Conservation (phyloP, 2,888 invertebrate genomes). For the Parascotia fuliginaria region DNA sequence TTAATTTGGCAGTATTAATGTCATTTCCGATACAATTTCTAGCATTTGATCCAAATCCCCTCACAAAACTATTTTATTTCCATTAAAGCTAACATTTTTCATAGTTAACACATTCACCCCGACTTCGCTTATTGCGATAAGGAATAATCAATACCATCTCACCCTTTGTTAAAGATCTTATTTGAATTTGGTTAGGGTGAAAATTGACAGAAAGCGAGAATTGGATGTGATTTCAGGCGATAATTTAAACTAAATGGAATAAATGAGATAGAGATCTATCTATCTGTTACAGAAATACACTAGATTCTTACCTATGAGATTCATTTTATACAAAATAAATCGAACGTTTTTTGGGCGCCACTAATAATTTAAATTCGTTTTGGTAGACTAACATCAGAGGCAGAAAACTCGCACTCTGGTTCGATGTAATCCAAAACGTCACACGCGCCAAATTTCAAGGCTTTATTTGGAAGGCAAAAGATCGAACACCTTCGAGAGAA, state of each 20-base stretch:
- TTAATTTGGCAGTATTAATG: slow-evolving; percentile 9
- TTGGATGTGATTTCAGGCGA: slow-evolving; percentile 19
- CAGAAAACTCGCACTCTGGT: no score
- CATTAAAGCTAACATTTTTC: slow-evolving; percentile 46
- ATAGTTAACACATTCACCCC: slow-evolving; percentile 51
- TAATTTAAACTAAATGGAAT: slow-evolving; percentile 22
- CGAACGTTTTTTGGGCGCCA: no score
- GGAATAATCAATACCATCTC: slow-evolving; percentile 28
- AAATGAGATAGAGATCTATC: background rate
- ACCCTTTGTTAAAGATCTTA: slow-evolving; percentile 40
- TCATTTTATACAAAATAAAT: no score
- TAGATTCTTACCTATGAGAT: no score
- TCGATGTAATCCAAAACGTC: no score
- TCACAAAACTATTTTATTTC: slow-evolving; percentile 36
- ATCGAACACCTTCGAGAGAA: no score
- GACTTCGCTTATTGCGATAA: slow-evolving; percentile 42
- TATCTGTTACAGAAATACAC: background rate
- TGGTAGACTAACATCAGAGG: no score
- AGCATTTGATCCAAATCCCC: slow-evolving; percentile 22
- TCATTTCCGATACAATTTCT: slow-evolving; percentile 23
- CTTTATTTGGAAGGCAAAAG: no score
- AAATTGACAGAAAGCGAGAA: slow-evolving; percentile 29
- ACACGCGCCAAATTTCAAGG: no score
- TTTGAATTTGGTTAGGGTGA: slow-evolving; percentile 40
- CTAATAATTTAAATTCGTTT: no score